Evolutionary conservation across 2,113 vertebrate species (phyloP).

Genomic region (Herpailurus yagouaroundi): DNA sequence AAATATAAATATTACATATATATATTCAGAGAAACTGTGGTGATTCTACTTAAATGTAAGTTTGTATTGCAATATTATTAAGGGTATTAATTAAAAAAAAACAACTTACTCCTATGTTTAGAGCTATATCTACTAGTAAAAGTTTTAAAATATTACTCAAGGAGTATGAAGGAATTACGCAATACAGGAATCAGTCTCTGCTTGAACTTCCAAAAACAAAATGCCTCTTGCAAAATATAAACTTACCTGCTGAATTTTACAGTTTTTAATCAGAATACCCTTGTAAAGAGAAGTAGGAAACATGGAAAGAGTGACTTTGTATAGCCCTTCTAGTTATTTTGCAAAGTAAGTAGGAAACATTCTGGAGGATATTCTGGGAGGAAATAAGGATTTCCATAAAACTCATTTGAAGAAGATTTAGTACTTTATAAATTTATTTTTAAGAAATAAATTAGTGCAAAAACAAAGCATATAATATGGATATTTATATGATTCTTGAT

Average conservation of each 20-base stretch:
- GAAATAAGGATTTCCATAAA: background rate
- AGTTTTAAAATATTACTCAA: background rate
- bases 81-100: background rate
- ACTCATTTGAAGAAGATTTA: background rate
- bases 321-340: background rate
- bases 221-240: background rate
- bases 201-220: background rate
- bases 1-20: no score
- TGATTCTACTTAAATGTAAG: background rate
- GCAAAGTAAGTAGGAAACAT: background rate
- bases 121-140: background rate
- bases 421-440: background rate
- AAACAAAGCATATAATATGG: background rate
- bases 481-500: background rate
- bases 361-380: background rate
- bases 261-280: background rate
- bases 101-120: background rate
- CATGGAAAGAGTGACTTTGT: background rate
- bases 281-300: background rate
- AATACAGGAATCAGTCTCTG: background rate
- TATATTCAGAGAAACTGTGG: background rate
- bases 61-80: background rate
- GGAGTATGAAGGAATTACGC: background rate
- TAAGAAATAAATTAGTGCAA: background rate
- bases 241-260: background rate